Evolutionary conservation across 2,888 invertebrate species (phyloP).

Genomic region (Dryobotodes eremita): DNA sequence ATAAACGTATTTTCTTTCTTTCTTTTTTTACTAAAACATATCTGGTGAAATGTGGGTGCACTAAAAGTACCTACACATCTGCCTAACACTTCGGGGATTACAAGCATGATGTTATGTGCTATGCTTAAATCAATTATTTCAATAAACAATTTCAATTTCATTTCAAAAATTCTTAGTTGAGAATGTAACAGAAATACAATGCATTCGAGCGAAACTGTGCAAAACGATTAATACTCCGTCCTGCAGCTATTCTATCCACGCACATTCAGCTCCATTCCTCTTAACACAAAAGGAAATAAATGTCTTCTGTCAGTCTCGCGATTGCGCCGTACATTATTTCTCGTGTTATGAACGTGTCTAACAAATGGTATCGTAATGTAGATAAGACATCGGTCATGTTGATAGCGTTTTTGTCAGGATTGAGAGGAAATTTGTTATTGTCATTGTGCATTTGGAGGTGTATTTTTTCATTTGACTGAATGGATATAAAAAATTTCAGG

Average conservation of each 20-base stretch:
- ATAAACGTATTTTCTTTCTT: too few relatives aligned
- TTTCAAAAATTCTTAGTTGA: not conserved
- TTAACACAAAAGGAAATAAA: conserved; percentile 69
- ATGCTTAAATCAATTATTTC: too few relatives aligned
- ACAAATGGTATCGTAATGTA: conserved; percentile 41
- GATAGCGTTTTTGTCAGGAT: conserved; percentile 12
- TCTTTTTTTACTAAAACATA: too few relatives aligned
- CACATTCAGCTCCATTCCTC: conserved; percentile 31
- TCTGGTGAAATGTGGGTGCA: too few relatives aligned
- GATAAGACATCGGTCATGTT: conserved; percentile 27
- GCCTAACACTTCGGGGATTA: too few relatives aligned
- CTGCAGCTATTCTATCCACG: conserved; percentile 14
- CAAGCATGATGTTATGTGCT: too few relatives aligned
- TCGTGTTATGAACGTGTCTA: conserved; percentile 54
- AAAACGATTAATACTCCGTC: conserved; percentile 28
- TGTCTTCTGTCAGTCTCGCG: conserved; percentile 58
- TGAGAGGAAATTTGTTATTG: not conserved
- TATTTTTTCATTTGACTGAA: not conserved
- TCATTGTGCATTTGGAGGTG: not conserved
- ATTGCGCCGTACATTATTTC: conserved; percentile 71
- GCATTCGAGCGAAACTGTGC: not conserved
- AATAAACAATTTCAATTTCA: too few relatives aligned
- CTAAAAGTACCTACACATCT: too few relatives aligned
- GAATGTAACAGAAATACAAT: conserved; percentile 19
- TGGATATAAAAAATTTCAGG: too few relatives aligned